Conservation (phyloP, 2,113 vertebrate species). For the Syngnathus floridae region DNA sequence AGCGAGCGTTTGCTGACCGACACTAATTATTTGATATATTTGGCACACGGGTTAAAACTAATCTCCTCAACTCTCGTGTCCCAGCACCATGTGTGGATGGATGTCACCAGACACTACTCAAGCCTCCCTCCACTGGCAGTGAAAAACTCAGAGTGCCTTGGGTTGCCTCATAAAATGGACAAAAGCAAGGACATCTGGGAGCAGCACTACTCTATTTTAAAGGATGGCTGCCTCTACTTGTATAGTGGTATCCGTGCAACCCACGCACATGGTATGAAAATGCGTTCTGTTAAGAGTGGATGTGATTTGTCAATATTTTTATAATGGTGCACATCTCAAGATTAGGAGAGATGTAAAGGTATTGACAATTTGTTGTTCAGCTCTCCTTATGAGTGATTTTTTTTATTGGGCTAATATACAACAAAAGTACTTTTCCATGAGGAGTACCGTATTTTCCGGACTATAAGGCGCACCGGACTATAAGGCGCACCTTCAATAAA, state of each 20-base stretch:
- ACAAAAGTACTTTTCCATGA: no score
- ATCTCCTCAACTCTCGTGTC: conserved; percentile 20
- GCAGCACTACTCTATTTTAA: conserved; percentile 84
- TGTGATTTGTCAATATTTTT: neutral
- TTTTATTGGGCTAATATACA: no score
- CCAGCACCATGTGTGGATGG: conserved; percentile 87
- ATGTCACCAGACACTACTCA: conserved; percentile 83
- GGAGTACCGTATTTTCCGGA: no score
- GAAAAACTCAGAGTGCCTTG: conserved; percentile 83
- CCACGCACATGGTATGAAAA: conserved; percentile 73
- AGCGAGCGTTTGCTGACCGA: no score
- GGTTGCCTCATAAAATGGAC: conserved; percentile 81
- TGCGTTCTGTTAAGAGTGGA: neutral
- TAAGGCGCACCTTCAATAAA: no score
- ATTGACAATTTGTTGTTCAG: no score
- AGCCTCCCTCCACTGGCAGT: conserved; percentile 84
- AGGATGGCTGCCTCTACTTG: conserved; percentile 84
- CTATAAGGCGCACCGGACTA: no score
- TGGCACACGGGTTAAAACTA: neutral
- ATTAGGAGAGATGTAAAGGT: no score
- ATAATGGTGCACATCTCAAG: no score
- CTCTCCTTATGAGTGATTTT: no score
- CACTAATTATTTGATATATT: neutral
- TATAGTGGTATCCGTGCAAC: conserved; percentile 82
- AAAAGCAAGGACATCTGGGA: conserved; percentile 73